Conservation (phyloP, 2,888 invertebrate species). For the Scaptomyza tumidula region DNA sequence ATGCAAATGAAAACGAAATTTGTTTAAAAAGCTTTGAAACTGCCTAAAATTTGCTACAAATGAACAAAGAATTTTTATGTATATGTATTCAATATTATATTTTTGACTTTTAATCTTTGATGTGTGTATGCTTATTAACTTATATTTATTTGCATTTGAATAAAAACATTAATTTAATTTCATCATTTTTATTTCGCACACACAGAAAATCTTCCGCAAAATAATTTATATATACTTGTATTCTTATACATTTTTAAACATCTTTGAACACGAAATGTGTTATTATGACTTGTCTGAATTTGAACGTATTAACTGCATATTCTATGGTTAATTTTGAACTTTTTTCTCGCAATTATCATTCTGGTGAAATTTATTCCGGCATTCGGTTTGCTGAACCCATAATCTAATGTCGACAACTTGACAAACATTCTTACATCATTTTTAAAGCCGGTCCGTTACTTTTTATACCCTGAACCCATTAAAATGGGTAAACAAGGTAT, state of each 20-base stretch:
- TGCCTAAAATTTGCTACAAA: conserved; percentile 46
- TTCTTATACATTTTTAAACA: neutral
- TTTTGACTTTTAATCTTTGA: conserved; percentile 14
- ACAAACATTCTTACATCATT: conserved; percentile 36
- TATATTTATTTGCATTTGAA: conserved; percentile 62
- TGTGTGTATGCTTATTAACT: conserved; percentile 28
- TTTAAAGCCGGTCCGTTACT: conserved; percentile 59
- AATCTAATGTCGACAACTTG: neutral
- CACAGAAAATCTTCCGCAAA: conserved; percentile 44
- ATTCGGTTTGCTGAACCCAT: conserved; percentile 43
- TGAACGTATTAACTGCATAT: conserved; percentile 31
- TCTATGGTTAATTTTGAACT: conserved; percentile 24
- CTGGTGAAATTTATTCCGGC: conserved; percentile 55
- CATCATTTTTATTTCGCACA: conserved; percentile 23
- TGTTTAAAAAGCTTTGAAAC: conserved; percentile 52
- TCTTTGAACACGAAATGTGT: neutral
- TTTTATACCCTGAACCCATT: neutral
- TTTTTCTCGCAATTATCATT: conserved; percentile 45
- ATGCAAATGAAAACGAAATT: conserved; percentile 72
- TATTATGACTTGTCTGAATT: conserved; percentile 36
- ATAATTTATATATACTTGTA: neutral
- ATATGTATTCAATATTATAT: conserved; percentile 28
- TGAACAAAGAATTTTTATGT: conserved; percentile 61
- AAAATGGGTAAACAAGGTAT: too few species aligned
- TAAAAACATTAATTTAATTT: conserved; percentile 46